These are phyloP conservation scores for Stichodactyla mertensii DNA, from an alignment of 64 coral and sea anemone species.

Conservation along the genomic window DNA sequence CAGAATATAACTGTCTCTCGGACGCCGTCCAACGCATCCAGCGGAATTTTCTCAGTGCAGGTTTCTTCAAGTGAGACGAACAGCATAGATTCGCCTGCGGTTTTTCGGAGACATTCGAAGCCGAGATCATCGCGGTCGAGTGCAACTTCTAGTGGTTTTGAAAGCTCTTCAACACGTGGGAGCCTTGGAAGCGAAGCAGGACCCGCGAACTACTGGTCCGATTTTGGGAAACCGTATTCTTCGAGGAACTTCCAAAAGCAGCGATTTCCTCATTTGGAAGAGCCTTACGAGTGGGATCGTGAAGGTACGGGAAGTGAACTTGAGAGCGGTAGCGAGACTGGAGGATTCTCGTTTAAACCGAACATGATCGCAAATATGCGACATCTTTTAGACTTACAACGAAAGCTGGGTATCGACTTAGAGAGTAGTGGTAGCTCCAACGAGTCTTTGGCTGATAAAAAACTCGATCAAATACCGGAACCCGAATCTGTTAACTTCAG, in stretches of 20 bases:
- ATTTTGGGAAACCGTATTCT: constrained; percentile 16
- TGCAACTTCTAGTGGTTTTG: constrained; percentile 54
- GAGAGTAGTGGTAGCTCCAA: constrained; percentile 72
- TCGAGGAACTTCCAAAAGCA: constrained; percentile 20
- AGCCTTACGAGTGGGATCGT: constrained; percentile 83
- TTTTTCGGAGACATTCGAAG: constrained; percentile 7
- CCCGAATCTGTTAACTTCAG: constrained; percentile 43
- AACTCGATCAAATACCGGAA: constrained; percentile 51
- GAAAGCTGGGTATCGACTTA: constrained; percentile 71
- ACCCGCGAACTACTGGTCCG: background rate
- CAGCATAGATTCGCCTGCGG: constrained; percentile 56
- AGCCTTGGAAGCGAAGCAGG: constrained; percentile 53
- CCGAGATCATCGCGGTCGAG: constrained; percentile 45
- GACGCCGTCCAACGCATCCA: constrained; percentile 79
- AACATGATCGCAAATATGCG: constrained; percentile 66
- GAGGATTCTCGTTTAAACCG: constrained; percentile 56
- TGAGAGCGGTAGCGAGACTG: constrained; percentile 51
- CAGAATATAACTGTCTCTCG: constrained; percentile 39
- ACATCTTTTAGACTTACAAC: constrained; percentile 57
- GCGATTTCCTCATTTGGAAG: constrained; percentile 38
- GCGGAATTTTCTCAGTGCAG: constrained; percentile 62
- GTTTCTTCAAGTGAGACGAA: constrained; percentile 89
- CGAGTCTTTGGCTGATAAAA: constrained; percentile 48
- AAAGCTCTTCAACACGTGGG: constrained; percentile 47
- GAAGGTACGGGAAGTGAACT: constrained; percentile 52